Conservation (phyloP, 1,140 invertebrate genomes). For the Gryon sp. region DNA sequence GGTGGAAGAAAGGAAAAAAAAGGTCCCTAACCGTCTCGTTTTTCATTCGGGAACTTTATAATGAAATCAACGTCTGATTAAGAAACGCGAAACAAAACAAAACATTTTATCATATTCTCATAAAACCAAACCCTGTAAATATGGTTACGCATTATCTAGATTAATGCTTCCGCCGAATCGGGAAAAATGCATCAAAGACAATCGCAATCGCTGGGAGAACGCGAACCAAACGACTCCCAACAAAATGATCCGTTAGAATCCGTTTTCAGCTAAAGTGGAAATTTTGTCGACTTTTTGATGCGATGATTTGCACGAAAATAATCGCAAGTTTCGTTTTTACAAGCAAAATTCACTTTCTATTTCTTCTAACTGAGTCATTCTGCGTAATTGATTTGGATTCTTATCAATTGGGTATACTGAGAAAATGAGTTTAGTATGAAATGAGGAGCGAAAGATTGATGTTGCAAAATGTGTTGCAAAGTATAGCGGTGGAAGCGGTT, state of each 20-base stretch:
- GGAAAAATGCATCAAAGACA: conserved; percentile 79
- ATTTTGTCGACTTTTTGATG: conserved; percentile 21
- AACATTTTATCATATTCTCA: conserved; percentile 61
- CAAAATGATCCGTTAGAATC: conserved; percentile 61
- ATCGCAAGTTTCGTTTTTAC: conserved; percentile 21
- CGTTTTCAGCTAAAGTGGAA: conserved; percentile 24
- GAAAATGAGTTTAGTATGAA: background rate
- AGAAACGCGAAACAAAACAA: conserved; percentile 39
- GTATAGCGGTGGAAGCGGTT: too few species aligned
- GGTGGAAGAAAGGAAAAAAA: conserved; percentile 36
- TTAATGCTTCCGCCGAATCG: conserved; percentile 74
- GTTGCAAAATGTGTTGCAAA: too few species aligned
- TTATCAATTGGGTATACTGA: conserved; percentile 13
- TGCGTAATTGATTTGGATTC: conserved; percentile 39
- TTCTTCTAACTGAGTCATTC: conserved; percentile 36
- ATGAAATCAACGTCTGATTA: conserved; percentile 46
- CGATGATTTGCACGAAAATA: conserved; percentile 53
- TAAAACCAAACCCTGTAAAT: conserved; percentile 69
- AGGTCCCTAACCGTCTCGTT: conserved; percentile 29
- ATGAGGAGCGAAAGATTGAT: too few species aligned
- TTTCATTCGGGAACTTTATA: conserved; percentile 31
- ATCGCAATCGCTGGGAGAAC: conserved; percentile 78
- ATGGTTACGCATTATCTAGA: conserved; percentile 78
- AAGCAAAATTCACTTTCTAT: conserved; percentile 42
- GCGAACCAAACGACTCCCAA: conserved; percentile 69